Base-by-base conservation (phyloP, 2,113 vertebrate genomes). In the Chascanopsetta lugubris region DNA sequence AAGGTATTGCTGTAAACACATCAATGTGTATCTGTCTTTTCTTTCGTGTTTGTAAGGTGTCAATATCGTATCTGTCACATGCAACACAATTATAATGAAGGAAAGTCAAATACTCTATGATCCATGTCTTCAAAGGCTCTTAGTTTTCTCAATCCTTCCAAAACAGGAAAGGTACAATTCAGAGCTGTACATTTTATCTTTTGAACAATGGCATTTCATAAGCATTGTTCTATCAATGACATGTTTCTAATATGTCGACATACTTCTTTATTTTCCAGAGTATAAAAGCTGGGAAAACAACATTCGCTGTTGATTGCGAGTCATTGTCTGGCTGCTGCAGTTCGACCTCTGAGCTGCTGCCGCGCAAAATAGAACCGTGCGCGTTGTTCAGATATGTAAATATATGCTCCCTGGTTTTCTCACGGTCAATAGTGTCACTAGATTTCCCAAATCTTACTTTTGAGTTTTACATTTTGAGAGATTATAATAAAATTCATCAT, bases 251-350 rank as follows among this genome's bases (percentile, higher is more conserved):
- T 17, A 43, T 61, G 27, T 50, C 38, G 9, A 36, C 13, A 11
- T 36, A 36, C 2, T 40, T 46, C 51, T 18, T 15, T 34, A 48
- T 26, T 12, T 48, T 47, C 62, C 6, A 36, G 32, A 66, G 38
- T 79, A 83, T 61, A 80, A 80, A 83, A 73, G 6, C 17, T 68
- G 70, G 42, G 69, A 74, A 81, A 74, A 65, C 62, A 72, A 34
- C 64, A 38, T 9, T 75, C 32, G 27, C 40, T 10, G n/a, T 60
- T 59, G 29, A 64, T 38, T n/a, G 38, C n/a, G 65, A 48, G 38
- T 45, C 17, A 59, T 21, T 21, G 24, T 40, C 66, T 38, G 25
- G 61, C 42, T 46, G 8, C 7, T 4, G 36, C 45, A 49, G 50
- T 62, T 30, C 13, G n/a, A 42, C 27, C 46, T 40, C 29, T 42